Conservation (phyloP, 1,140 invertebrate genomes). For the Nomia melanderi region DNA sequence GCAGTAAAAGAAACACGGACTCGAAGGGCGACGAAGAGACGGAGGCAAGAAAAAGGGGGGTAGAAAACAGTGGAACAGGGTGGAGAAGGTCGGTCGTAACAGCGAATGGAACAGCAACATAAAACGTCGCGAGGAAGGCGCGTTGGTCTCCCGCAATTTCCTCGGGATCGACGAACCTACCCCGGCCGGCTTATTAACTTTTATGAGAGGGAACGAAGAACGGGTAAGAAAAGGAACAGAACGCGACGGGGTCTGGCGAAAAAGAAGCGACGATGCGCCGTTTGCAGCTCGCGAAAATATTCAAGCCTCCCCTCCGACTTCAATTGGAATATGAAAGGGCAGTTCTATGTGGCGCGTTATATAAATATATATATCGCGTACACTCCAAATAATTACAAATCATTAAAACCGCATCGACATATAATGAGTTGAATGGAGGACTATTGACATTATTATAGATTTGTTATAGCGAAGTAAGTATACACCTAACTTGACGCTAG, state of each 20-base stretch:
- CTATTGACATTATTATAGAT: no score
- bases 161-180: slow-evolving; percentile 50
- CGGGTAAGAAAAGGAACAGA: slow-evolving; percentile 32
- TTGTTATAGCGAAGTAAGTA: no score
- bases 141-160: slow-evolving; percentile 57
- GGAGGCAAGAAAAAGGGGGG: background rate
- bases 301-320: background rate
- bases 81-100: slow-evolving; percentile 47
- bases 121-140: slow-evolving; percentile 43
- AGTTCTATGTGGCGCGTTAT: no score
- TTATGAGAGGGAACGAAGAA: slow-evolving; percentile 38
- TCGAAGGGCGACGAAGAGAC: background rate
- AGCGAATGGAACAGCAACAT: slow-evolving; percentile 46
- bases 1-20: slow-evolving; percentile 16
- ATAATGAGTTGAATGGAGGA: no score
- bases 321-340: background rate
- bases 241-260: background rate
- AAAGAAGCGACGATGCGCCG: slow-evolving; percentile 10
- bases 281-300: slow-evolving; percentile 34
- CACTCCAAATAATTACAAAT: no score
- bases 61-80: background rate
- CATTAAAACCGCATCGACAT: no score
- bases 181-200: slow-evolving; percentile 58
- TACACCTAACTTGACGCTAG: no score
- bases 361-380: no score